Evolutionary conservation across 2,888 invertebrate genomes (phyloP).

Genomic region (Cheilosia vernalis): DNA sequence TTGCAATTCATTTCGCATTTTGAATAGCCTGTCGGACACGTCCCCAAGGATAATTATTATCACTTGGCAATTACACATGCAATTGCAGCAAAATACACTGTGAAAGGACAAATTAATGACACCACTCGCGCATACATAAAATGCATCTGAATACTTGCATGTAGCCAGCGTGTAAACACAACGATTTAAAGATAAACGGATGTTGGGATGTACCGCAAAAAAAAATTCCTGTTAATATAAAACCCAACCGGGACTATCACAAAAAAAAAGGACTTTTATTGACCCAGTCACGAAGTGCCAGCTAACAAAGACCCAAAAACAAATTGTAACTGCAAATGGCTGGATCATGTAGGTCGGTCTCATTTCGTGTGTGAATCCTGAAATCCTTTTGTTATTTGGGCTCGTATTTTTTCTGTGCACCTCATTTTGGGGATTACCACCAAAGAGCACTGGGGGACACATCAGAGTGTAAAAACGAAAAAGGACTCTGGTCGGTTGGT

Average conservation of each 20-base stretch:
- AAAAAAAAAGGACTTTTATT: conserved; percentile 70
- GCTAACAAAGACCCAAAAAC: background rate
- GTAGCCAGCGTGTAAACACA: conserved; percentile 43
- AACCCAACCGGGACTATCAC: conserved; percentile 34
- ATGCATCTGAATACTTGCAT: conserved; percentile 19
- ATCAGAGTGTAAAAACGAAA: conserved; percentile 23
- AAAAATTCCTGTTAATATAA: conserved; percentile 44
- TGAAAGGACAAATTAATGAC: conserved; percentile 65
- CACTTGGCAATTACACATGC: conserved; percentile 68
- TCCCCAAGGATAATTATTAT: conserved; percentile 74
- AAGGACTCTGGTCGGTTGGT: conserved; percentile 36
- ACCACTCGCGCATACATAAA: conserved; percentile 34
- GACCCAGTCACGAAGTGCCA: conserved; percentile 65
- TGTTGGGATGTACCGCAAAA: conserved; percentile 34
- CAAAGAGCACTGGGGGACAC: conserved; percentile 63
- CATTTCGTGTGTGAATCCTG: conserved; percentile 56
- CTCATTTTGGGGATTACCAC: conserved; percentile 74
- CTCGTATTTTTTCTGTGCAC: conserved; percentile 55
- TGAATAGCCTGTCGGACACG: conserved; percentile 18
- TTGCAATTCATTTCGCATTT: conserved; percentile 62
- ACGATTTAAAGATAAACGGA: conserved; percentile 65
- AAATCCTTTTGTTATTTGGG: conserved; percentile 67
- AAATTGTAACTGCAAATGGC: conserved; percentile 23
- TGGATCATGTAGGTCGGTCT: conserved; percentile 48
- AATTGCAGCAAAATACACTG: conserved; percentile 57